Conservation (phyloP, 1,140 invertebrate genomes). For the Lucilia sericata region DNA sequence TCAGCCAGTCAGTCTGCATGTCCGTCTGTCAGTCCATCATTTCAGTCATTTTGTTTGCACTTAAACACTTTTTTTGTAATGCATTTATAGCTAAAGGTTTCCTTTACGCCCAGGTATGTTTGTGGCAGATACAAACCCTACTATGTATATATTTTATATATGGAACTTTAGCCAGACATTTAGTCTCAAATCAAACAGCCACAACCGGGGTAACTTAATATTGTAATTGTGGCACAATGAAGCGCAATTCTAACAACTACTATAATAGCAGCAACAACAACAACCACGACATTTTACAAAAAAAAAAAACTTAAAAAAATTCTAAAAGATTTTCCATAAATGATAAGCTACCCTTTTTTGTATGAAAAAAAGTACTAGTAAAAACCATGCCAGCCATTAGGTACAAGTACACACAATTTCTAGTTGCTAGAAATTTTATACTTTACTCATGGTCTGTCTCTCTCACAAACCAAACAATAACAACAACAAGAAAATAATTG, state of each 20-base stretch:
- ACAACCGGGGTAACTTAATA: slow-evolving; percentile 63
- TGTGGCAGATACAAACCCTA: not conserved
- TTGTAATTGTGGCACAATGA: slow-evolving; percentile 68
- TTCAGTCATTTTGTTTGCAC: slow-evolving; percentile 38
- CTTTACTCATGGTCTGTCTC: not conserved
- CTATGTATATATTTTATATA: not conserved
- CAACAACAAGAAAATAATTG: slow-evolving; percentile 5
- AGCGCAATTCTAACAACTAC: slow-evolving; percentile 55
- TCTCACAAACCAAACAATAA: not conserved
- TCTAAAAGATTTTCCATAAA: slow-evolving; percentile 63
- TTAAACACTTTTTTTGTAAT: slow-evolving; percentile 30
- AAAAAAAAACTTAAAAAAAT: not conserved
- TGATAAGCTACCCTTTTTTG: slow-evolving; percentile 56
- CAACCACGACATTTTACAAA: slow-evolving; percentile 11
- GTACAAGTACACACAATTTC: not conserved
- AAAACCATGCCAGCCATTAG: not conserved
- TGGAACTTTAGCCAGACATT: slow-evolving; percentile 21
- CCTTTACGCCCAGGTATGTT: slow-evolving; percentile 28
- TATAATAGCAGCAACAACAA: too few relatives aligned
- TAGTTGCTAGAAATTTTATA: slow-evolving; percentile 21
- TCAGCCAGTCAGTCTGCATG: not conserved
- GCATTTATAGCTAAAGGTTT: slow-evolving; percentile 24
- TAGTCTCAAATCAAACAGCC: not conserved
- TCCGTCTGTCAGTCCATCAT: not conserved
- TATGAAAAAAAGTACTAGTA: not conserved